Conservation (phyloP, 2,113 vertebrate species). For the Vulpes lagopus region DNA sequence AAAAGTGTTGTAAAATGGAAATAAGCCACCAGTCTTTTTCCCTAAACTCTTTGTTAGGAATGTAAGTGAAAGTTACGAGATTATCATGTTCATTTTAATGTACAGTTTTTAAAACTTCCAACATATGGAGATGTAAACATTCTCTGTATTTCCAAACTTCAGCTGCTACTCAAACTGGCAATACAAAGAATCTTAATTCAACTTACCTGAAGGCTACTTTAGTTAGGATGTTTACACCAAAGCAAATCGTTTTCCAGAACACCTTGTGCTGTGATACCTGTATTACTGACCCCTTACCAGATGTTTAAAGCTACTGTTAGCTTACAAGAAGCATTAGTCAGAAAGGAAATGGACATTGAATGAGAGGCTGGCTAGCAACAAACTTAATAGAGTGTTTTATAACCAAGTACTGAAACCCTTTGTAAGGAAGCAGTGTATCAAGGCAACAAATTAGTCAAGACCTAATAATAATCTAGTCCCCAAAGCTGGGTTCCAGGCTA, state of each 20-base stretch:
- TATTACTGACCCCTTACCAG: slow-evolving; percentile 81
- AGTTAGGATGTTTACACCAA: slow-evolving; percentile 84
- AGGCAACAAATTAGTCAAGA: background rate
- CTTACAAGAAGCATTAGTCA: slow-evolving; percentile 61
- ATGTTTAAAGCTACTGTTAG: slow-evolving; percentile 79
- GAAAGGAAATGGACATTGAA: slow-evolving; percentile 48
- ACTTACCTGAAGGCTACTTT: slow-evolving; percentile 80
- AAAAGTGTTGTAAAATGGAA: slow-evolving; percentile 33
- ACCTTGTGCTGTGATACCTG: slow-evolving; percentile 85
- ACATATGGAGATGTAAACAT: background rate
- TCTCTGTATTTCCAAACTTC: slow-evolving; percentile 36
- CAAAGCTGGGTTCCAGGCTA: background rate
- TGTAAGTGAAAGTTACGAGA: background rate
- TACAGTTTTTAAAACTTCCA: background rate
- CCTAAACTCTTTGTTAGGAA: slow-evolving; percentile 22
- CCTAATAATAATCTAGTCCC: background rate
- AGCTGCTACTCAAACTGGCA: slow-evolving; percentile 74
- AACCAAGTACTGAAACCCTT: background rate
- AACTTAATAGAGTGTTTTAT: background rate
- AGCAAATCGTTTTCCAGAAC: slow-evolving; percentile 81
- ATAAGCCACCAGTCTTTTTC: background rate
- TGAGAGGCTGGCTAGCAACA: background rate
- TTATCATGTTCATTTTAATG: background rate
- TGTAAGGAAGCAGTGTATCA: background rate
- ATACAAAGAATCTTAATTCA: slow-evolving; percentile 73